Evolutionary conservation across 2,797 vertebrate genomes (phyloP), one percentile per base, ranked within the genome.

Genomic region (Hypotaenidia okinawae): DNA sequence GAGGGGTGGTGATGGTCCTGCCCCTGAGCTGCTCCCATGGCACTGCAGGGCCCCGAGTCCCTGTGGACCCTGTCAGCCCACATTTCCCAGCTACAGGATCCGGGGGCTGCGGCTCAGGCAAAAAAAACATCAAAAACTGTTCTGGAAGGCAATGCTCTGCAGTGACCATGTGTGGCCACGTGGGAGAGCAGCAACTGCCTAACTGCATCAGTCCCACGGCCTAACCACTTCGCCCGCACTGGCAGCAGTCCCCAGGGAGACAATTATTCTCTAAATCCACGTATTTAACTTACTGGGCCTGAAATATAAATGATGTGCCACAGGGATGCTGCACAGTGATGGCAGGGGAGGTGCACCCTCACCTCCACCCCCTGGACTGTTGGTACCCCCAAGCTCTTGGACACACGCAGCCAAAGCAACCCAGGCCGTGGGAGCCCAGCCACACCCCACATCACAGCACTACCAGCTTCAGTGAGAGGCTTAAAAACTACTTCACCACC

Each of bases 191-290:
- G 24, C 43, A 33, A 72, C 23, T 24, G 22, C 23, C 58, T 12
- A 21, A 35, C 4, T 14, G 39, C 9, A 41, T 5, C 43, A 33
- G 10, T 19, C 39, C 49, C 51, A 2, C 51, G 6, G 37, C 35
- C 35, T 16, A 11, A 35, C 25, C 25, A 1, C 77, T 9, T 15
- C 0, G 6, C 27, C 16, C 0, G 2, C 21, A 23, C 25, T 1
- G 1, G 5, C 3, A 25, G 43, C 63, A 69, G 54, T 32, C 45
- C 35, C 43, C 1, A 5, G 54, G 58, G 73, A 87, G 61, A 43
- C 57, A 61, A 43, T 62, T 82, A 66, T 45, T 51, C 52, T 33
- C n/a, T 63, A 33, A 61, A 88, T 75, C 90, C 95, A 67, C 49
- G 33, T 76, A 72, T 76, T 74, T 88, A 90, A 89, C 54, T 85